Conservation (phyloP, 1,140 invertebrate genomes). For the Drosophila ananassae region DNA sequence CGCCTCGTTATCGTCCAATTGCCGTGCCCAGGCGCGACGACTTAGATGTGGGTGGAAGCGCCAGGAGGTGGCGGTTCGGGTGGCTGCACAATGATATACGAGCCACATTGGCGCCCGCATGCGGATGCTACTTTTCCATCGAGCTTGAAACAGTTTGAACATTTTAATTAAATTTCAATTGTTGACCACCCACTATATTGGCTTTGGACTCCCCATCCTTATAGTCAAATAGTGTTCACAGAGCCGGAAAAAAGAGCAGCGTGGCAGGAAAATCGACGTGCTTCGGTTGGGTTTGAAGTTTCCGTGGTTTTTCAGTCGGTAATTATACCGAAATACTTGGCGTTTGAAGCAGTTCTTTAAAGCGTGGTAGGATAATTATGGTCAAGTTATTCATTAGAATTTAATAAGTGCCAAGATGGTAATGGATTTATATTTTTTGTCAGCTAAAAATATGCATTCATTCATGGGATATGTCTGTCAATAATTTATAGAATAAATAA, state of each 20-base stretch:
- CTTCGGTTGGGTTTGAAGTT: no score
- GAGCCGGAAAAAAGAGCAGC: not conserved
- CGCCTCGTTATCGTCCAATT: slow-evolving; percentile 57
- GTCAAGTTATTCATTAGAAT: not conserved
- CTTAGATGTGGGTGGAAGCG: slow-evolving; percentile 31
- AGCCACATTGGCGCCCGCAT: slow-evolving; percentile 33
- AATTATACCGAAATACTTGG: not conserved
- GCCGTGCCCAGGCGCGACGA: slow-evolving; percentile 18
- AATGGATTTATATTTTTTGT: no score
- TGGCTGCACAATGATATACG: slow-evolving; percentile 27
- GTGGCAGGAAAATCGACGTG: not conserved
- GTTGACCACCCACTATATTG: slow-evolving; percentile 17
- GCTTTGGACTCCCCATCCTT: not conserved
- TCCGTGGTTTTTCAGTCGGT: not conserved
- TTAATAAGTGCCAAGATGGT: no score
- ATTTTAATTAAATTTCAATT: slow-evolving; percentile 62
- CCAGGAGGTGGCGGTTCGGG: not conserved
- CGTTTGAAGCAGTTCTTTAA: not conserved
- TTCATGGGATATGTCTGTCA: no score
- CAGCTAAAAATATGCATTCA: no score
- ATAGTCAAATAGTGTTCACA: not conserved
- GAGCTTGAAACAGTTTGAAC: slow-evolving; percentile 37
- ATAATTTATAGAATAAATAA: no score
- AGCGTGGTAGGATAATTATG: not conserved
- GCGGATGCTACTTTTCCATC: slow-evolving; percentile 20